Evolutionary conservation across 2,113 vertebrate species (phyloP).

Genomic region (Heptranchias perlo): DNA sequence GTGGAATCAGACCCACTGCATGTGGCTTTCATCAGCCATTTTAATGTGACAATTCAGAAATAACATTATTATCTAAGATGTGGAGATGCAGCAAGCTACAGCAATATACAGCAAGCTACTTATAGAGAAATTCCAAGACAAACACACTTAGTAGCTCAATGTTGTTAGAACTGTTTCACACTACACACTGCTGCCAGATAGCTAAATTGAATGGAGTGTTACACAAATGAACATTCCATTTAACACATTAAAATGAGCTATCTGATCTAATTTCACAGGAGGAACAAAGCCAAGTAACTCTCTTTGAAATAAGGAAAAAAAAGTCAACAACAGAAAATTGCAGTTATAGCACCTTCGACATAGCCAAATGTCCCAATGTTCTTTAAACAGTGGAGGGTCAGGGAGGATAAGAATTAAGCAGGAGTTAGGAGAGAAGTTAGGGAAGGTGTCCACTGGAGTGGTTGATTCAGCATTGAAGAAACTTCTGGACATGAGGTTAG

Average conservation of each 20-base stretch:
- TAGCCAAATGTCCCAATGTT: not conserved
- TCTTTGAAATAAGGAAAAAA: too few species aligned
- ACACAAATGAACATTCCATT: not conserved
- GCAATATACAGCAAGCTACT: not conserved
- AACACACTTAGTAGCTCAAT: not conserved
- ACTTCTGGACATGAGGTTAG: not conserved
- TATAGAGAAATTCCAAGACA: not conserved
- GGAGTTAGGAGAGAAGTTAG: not conserved
- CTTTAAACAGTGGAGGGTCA: not conserved
- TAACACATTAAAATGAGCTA: slow-evolving; percentile 15
- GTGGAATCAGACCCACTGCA: not conserved
- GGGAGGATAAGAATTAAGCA: not conserved
- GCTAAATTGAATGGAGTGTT: not conserved
- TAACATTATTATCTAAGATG: not conserved
- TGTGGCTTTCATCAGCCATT: not conserved
- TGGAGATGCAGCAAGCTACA: too few species aligned
- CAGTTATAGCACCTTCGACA: not conserved
- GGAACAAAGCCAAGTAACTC: not conserved
- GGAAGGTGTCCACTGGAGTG: not conserved
- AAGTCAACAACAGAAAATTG: not conserved
- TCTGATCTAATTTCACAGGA: not conserved
- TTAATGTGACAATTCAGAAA: not conserved
- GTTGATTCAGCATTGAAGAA: not conserved
- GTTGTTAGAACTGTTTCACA: not conserved
- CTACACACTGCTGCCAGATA: not conserved